These are phyloP conservation scores for Odontocolon sp. DNA, from an alignment of 2,888 invertebrate species.

Conservation along the genomic window DNA sequence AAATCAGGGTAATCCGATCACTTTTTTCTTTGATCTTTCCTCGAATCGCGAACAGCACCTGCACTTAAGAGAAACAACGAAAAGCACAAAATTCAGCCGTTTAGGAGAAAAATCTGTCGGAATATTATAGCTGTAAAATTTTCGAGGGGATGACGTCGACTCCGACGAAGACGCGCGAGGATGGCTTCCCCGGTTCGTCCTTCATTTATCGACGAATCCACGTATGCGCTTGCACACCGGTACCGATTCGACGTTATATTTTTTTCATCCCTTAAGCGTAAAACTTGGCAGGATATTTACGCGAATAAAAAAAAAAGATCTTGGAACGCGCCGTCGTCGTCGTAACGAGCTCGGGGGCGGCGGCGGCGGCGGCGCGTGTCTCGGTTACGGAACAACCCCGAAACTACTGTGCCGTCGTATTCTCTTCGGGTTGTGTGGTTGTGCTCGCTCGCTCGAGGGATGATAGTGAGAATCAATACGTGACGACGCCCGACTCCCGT, in stretches of 20 bases:
- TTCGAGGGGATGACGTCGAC: too few species aligned
- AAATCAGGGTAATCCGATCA: neutral
- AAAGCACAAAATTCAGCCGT: too few species aligned
- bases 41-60: neutral
- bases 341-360: neutral
- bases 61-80: too few species aligned
- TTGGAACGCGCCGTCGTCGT: neutral
- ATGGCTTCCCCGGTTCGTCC: neutral
- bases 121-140: neutral
- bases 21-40: neutral
- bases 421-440: slow-evolving; percentile 26
- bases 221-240: too few species aligned
- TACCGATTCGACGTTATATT: too few species aligned
- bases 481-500: slow-evolving; percentile 71
- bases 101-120: neutral
- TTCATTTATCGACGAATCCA: neutral
- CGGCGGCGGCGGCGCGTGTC: slow-evolving; percentile 37
- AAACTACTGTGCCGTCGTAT: slow-evolving; percentile 57
- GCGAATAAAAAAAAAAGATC: too few species aligned
- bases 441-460: slow-evolving; percentile 54
- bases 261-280: too few species aligned
- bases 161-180: neutral
- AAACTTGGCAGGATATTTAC: too few species aligned
- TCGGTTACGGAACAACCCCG: slow-evolving; percentile 46
- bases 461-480: slow-evolving; percentile 78